Conservation (phyloP, 2,797 vertebrate genomes). For the Betta splendens region DNA sequence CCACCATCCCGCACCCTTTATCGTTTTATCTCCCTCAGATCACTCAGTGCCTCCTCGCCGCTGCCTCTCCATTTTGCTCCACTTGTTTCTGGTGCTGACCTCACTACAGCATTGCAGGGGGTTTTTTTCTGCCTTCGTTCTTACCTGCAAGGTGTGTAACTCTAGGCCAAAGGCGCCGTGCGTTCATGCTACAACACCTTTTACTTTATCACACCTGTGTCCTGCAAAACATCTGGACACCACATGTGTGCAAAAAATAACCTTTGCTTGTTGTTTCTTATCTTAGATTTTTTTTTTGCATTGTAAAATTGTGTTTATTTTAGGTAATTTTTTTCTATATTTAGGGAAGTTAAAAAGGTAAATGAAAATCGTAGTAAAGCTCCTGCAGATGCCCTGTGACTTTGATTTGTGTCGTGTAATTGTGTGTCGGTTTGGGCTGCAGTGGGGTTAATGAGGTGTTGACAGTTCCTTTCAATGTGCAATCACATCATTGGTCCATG, state of each 20-base stretch:
- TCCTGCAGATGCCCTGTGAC: background rate
- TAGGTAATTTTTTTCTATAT: background rate
- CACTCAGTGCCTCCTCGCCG: too few species aligned
- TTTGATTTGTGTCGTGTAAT: slow-evolving; percentile 26
- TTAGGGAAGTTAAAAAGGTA: background rate
- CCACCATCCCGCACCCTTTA: too few species aligned
- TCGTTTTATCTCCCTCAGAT: too few species aligned
- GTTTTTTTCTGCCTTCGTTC: slow-evolving; percentile 44
- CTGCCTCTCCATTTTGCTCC: slow-evolving; percentile 45
- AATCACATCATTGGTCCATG: slow-evolving; percentile 59
- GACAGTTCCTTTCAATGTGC: slow-evolving; percentile 56
- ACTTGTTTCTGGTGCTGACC: slow-evolving; percentile 68
- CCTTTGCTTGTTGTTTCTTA: too few species aligned
- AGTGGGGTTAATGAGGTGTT: slow-evolving; percentile 58
- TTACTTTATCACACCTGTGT: slow-evolving; percentile 28
- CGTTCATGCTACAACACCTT: slow-evolving; percentile 19
- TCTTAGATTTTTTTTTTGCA: background rate
- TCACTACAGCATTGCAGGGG: slow-evolving; percentile 75
- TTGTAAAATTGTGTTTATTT: slow-evolving; percentile 7
- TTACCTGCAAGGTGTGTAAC: slow-evolving; percentile 59
- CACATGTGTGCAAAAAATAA: slow-evolving; percentile 2
- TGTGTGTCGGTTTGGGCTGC: slow-evolving; percentile 17
- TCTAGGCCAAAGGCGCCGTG: slow-evolving; percentile 41
- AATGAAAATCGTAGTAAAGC: slow-evolving; percentile 16
- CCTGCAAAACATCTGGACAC: slow-evolving; percentile 33